Conservation (phyloP, 2,113 vertebrate species). For the Hiodon tergisus region DNA sequence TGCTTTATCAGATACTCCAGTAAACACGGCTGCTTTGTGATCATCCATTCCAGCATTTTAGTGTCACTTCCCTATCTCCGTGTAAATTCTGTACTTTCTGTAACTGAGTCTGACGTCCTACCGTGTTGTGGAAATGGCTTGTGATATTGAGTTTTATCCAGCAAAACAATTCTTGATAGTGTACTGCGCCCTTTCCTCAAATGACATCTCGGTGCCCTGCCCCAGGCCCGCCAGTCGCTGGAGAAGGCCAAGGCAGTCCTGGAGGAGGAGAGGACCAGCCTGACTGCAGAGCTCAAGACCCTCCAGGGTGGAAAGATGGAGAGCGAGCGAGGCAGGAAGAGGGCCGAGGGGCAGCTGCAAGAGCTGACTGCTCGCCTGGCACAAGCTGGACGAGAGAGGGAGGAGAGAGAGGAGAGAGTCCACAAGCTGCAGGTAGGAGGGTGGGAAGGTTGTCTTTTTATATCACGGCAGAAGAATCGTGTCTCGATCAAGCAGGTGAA, state of each 20-base stretch:
- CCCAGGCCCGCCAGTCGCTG: constrained; percentile 66
- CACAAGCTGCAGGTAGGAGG: constrained; percentile 70
- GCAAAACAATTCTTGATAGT: too few species aligned
- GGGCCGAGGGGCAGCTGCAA: constrained; percentile 73
- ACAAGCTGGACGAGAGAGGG: constrained; percentile 68
- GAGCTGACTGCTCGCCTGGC: constrained; percentile 65
- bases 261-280: constrained; percentile 68
- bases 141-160: too few species aligned
- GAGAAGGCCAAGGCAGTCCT: constrained; percentile 73
- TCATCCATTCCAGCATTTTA: too few species aligned
- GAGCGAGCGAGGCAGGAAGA: constrained; percentile 72
- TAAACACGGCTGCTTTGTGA: too few species aligned
- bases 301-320: constrained; percentile 70
- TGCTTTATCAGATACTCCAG: too few species aligned
- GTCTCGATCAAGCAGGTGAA: too few species aligned
- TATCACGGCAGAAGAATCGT: too few species aligned
- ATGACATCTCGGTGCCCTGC: neutral
- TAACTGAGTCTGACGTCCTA: neutral
- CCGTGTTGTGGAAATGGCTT: neutral
- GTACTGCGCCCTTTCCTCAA: neutral
- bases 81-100: neutral
- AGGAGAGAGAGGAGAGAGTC: constrained; percentile 66
- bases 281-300: constrained; percentile 65
- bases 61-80: neutral
- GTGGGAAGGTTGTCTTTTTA: neutral